These are phyloP conservation scores for Phylloscopus whistleri DNA, from an alignment of 2,113 vertebrate species.

Conservation along the genomic window DNA sequence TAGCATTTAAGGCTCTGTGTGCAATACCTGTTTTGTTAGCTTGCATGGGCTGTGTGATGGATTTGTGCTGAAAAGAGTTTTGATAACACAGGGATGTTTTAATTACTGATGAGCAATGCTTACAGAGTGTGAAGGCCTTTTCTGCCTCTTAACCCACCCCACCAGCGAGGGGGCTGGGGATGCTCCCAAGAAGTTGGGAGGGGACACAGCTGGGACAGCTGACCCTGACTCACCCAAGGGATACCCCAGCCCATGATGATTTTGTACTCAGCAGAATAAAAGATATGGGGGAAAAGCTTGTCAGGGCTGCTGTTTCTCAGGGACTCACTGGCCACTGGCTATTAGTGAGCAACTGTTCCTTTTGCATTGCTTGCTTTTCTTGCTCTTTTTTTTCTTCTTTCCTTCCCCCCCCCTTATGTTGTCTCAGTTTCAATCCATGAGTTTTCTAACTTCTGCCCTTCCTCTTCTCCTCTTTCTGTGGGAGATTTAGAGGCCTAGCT, in stretches of 20 bases:
- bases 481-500: background rate
- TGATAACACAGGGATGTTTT: background rate
- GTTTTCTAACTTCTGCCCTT: background rate
- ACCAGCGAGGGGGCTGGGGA: rapidly evolving
- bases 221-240: background rate
- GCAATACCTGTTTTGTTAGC: background rate
- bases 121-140: background rate
- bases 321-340: background rate
- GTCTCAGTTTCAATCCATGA: background rate
- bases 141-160: background rate
- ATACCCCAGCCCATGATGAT: background rate
- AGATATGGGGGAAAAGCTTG: background rate
- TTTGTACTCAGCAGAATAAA: background rate
- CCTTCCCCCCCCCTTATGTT: background rate
- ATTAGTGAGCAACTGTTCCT: background rate
- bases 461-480: background rate
- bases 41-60: background rate
- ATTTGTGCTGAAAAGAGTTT: background rate
- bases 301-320: background rate
- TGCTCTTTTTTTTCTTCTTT: too few relatives aligned
- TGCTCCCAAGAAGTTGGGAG: background rate
- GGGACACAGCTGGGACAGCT: background rate
- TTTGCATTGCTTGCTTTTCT: background rate
- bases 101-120: background rate
- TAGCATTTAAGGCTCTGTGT: background rate